Evolutionary conservation across 1,140 invertebrate genomes (phyloP), one percentile per base, ranked within the genome.

Genomic region (Zaprionus ghesquierei): DNA sequence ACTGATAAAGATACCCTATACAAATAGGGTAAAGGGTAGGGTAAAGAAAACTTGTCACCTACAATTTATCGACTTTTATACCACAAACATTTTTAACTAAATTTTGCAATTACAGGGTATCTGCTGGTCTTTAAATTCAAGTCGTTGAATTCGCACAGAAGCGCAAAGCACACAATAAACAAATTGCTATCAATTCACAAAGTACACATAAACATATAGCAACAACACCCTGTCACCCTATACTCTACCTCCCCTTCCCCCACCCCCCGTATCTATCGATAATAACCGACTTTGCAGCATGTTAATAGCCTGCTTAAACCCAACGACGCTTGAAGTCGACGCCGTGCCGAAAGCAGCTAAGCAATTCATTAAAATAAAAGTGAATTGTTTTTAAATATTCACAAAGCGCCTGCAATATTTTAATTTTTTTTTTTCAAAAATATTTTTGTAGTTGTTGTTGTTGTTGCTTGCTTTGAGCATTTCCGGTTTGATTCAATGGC

Each of bases 261-360:
- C 22, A 12, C 10, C 44, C 46, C 25, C 20, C 13, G 3, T 25
- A 69, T 18, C 50, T 33, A 31, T n/a, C 35, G 35, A 6, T 35
- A 31, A 12, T 44, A 60, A 68, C 78, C 69, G 9, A 20, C 41
- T 71, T 71, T 54, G 73, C 59, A 62, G 81, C 66, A 86, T 86
- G 71, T 68, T 81, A 86, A 86, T 86, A 55, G 79, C 82, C 82
- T 86, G 81, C 35, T 87, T 86, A 87, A 79, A 29, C 53, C 51
- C 35, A 23, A 35, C 27, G 58, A 13, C 33, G 33, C 10, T 25
- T 2, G 49, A 27, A 20, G 8, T 2, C 27, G 8, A 54, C n/a
- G 10, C 18, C 27, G 20, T 10, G 31, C 18, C 31, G 53, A 54
- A 44, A 54, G 50, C 38, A 44, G 61, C 44, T 54, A 44, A 55